phyloP scores from a whole-genome alignment of 2,113 vertebrate species.

The Neolamprologus tretocephalus region DNA sequence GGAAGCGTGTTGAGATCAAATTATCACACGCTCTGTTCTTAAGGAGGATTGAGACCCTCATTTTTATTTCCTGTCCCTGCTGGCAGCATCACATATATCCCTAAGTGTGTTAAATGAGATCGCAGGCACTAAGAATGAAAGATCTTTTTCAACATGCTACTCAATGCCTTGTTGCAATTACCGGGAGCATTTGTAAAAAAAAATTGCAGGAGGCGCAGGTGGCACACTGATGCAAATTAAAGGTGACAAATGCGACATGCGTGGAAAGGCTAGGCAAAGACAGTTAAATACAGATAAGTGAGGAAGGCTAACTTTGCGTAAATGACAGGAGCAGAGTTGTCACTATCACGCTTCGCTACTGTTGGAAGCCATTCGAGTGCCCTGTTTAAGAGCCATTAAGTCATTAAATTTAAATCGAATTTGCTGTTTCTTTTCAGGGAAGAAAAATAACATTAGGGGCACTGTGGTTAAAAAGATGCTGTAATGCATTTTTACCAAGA shows the following conservation, averaged over 20 bases:
- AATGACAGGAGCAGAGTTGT: conserved; percentile 21
- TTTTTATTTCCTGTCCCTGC: not conserved
- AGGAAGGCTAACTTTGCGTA: conserved; percentile 1
- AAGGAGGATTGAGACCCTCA: not conserved
- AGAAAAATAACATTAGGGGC: not conserved
- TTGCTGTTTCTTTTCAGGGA: not conserved
- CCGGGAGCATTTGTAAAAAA: not conserved
- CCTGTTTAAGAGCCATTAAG: conserved; percentile 10
- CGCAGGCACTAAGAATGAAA: not conserved
- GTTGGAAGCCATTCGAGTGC: not conserved
- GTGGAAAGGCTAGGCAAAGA: not conserved
- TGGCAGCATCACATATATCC: not conserved
- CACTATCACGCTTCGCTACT: not conserved
- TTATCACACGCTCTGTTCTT: not conserved
- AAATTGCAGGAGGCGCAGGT: not conserved
- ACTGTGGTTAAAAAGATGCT: not conserved
- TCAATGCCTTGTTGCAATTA: not conserved
- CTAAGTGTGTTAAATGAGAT: not conserved
- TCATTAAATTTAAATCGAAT: conserved; percentile 18
- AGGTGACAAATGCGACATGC: not conserved
- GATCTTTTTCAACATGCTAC: not conserved
- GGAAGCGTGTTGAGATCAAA: conserved; percentile 8
- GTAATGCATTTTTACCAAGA: not conserved
- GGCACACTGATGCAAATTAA: conserved; percentile 14
- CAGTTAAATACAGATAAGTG: not conserved